Evolutionary conservation across 2,113 vertebrate genomes (phyloP).

Genomic region (Lagenorhynchus albirostris): DNA sequence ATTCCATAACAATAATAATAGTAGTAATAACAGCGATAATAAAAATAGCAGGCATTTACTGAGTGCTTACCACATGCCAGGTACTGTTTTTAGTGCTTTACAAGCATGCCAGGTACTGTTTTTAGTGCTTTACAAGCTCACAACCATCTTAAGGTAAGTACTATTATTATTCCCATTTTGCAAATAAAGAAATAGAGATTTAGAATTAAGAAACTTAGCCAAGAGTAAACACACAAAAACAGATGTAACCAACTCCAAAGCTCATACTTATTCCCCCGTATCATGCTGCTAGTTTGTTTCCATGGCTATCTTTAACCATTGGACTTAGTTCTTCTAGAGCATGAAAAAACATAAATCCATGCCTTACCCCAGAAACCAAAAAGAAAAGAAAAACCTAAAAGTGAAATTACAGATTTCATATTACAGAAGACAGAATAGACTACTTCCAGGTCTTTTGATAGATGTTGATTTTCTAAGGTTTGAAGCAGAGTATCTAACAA

Average conservation of each 20-base stretch:
- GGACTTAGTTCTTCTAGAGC: background rate
- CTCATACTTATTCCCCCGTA: background rate
- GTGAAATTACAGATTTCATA: background rate
- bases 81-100: background rate
- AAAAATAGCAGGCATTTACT: background rate
- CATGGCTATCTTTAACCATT: background rate
- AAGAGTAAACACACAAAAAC: background rate
- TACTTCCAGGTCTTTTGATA: background rate
- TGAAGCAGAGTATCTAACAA: background rate
- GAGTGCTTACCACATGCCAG: background rate
- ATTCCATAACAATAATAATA: background rate
- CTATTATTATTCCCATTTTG: background rate
- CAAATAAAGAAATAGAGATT: background rate
- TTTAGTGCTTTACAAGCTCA: background rate
- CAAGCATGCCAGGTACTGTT: background rate
- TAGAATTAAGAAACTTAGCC: background rate
- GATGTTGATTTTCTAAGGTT: background rate
- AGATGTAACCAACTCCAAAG: background rate
- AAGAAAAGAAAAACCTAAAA: background rate
- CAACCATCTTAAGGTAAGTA: background rate
- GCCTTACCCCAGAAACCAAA: background rate
- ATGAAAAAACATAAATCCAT: background rate
- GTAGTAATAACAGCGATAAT: background rate
- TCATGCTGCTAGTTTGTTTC: background rate
- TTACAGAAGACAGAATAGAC: constrained; percentile 14